phyloP scores from a whole-genome alignment of 2,888 invertebrate species.

The Drosophila ezoana region DNA sequence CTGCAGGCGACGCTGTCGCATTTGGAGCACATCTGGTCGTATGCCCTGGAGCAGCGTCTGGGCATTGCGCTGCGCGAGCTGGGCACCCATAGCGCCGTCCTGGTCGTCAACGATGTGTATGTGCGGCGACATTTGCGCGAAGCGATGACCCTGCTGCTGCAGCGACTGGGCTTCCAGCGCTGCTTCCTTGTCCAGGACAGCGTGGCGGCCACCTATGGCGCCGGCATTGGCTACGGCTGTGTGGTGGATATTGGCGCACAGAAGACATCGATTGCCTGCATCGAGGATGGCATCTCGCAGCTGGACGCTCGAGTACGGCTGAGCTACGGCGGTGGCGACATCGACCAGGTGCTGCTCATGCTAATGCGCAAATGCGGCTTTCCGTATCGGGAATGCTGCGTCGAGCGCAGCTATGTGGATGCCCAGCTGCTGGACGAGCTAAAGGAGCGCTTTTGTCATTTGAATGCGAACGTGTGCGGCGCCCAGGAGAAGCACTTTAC shows the following conservation, averaged over 20 bases:
- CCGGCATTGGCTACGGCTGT: slow-evolving; percentile 94
- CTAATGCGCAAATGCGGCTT: slow-evolving; percentile 95
- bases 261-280: slow-evolving; percentile 97
- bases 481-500: slow-evolving; percentile 93
- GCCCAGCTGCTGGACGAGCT: slow-evolving; percentile 92
- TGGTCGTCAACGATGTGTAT: slow-evolving; percentile 96
- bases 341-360: slow-evolving; percentile 95
- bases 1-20: slow-evolving; percentile 93
- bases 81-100: slow-evolving; percentile 92
- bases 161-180: slow-evolving; percentile 93
- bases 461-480: slow-evolving; percentile 95
- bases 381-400: slow-evolving; percentile 92
- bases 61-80: slow-evolving; percentile 90
- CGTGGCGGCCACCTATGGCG: slow-evolving; percentile 93
- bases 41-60: slow-evolving; percentile 91
- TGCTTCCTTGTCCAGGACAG: slow-evolving; percentile 89
- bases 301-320: slow-evolving; percentile 92
- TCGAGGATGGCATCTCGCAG: slow-evolving; percentile 98
- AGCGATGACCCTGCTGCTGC: slow-evolving; percentile 91
- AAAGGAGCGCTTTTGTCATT: slow-evolving; percentile 96
- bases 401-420: slow-evolving; percentile 90
- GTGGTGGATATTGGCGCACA: slow-evolving; percentile 98
- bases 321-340: slow-evolving; percentile 96
- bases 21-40: slow-evolving; percentile 94
- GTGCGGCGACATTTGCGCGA: slow-evolving; percentile 94